Base-by-base conservation (phyloP, 2,888 invertebrate genomes). In the Megaustenia siamemsis region DNA sequence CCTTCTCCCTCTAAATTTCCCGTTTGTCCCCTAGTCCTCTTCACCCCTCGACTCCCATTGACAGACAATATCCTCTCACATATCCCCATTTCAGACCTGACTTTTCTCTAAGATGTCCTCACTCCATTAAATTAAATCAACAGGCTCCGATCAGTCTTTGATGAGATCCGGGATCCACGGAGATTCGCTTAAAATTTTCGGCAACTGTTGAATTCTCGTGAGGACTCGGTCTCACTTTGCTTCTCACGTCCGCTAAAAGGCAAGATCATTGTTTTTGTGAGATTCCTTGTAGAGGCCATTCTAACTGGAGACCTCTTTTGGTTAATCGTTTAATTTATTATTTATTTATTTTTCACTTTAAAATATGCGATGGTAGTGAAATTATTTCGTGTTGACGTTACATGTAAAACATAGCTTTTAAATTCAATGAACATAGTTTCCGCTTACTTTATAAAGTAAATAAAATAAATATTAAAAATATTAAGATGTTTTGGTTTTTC, bases 61-160 rank as follows among this genome's bases (percentile, higher is more conserved):
- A 8, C 12, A 35, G 28, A 73, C 49, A 73, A 73, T 53, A 15
- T 49, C 45, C 35, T 53, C 71, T 21, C 35, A 69, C 81, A 32
- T 38, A 68, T 35, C 69, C 53, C 15, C 53, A 5, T 71, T 82
- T 60, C 18, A 40, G 73, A 73, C 56, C 40, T 53, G 73, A 21
- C 56, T 60, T 40, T 35, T 24, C 56, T n/a, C 73, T 15, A 60
- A 56, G 73, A 38, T 60, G 53, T 43, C 82, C 73, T 82, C 83
- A 76, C 76, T 76, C 83, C 63, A 77, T 83, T 77, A 76, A 83
- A 83, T 83, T 83, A 43, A 83, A 83, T 83, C 83, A 83, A 83
- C 76, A 76, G 76, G 66, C 77, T 68, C 77, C 53, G 83, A 83
- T 83, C 83, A 69, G 76, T 75, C 76, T 77, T 83, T 83, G 83